A percentile compares a stretch with the other conserved stretches of the same genome.
Conservation (phyloP, 2,888 invertebrate species). For the Acrobasis repandana region DNA sequence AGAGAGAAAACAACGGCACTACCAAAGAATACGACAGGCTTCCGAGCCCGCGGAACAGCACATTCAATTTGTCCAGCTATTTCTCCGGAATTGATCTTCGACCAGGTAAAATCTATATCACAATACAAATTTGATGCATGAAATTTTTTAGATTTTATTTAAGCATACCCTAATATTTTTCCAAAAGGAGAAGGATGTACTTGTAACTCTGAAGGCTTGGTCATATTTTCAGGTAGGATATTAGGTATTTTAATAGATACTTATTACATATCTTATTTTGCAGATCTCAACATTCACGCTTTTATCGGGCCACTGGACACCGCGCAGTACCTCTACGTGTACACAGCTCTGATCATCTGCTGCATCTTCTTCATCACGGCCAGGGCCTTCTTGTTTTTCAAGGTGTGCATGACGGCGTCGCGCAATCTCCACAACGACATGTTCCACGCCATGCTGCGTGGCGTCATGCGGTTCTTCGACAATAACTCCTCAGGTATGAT, state of each 20-base stretch:
- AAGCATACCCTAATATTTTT: no score
- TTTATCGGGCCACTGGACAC: constrained; percentile 72
- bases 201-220: no score
- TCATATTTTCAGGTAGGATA: no score
- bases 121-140: background rate
- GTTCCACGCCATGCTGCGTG: constrained; percentile 89
- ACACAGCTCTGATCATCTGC: constrained; percentile 67
- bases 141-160: no score
- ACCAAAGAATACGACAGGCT: constrained; percentile 58
- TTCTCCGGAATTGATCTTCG: constrained; percentile 60
- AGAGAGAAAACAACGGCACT: constrained; percentile 64
- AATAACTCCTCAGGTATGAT: constrained; percentile 89
- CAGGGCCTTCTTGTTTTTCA: constrained; percentile 87
- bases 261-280: constrained; percentile 27
- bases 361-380: constrained; percentile 82
- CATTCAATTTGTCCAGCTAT: constrained; percentile 62
- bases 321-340: constrained; percentile 71
- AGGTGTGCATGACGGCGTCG: constrained; percentile 89
- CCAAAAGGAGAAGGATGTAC: no score
- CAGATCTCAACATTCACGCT: constrained; percentile 71
- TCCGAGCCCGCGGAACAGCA: constrained; percentile 48
- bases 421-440: constrained; percentile 91
- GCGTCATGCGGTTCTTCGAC: constrained; percentile 93
- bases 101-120: constrained; percentile 49
- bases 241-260: no score